Evolutionary conservation across 1,140 invertebrate species (phyloP), one percentile per base, ranked within the genome.

Genomic region (Rhyzopertha dominica): DNA sequence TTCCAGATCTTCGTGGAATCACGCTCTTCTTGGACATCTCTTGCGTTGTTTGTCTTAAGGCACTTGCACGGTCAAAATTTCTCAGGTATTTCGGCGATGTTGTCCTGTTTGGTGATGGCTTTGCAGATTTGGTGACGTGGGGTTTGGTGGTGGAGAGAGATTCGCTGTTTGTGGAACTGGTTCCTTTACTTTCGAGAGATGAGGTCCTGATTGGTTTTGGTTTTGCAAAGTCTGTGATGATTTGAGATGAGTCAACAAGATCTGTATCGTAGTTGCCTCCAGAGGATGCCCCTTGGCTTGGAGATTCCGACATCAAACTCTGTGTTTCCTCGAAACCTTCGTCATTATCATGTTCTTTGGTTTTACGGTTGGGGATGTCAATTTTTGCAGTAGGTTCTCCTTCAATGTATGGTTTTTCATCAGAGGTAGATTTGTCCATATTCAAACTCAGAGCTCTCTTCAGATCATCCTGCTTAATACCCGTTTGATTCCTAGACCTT

Each of bases 261-360:
- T 62, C 60, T 8, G 51, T 39, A 30, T 64, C 62, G 43, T 59
- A 63, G 39, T 62, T 61, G 20, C 59, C 56, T 7, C 54, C 56
- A 2, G 60, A 62, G 0, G 60, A 64, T 5, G 62, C 60, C 8
- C 62, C 62, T 46, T 64, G 62, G 31, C 86, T 89, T 1, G 85
- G 76, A 1, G 84, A 87, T 59, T 91, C 88, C 0, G 87, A 90
- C 32, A 89, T 84, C 17, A 90, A 69, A 52, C 81, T 89, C 49
- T 90, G 86, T 0, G 86, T 89, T 69, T 91, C 89, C 63, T 93
- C 88, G 58, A 92, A 92, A 5, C 88, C 89, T 72, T 92, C 89
- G 60, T 93, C 89, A 51, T 87, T 84, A 59, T 70, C 69, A 24
- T 58, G 51, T 36, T 61, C 54, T 41, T 53, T 56, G 34, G 14